Conservation (phyloP, 2,113 vertebrate species). For the Neoarius graeffei region DNA sequence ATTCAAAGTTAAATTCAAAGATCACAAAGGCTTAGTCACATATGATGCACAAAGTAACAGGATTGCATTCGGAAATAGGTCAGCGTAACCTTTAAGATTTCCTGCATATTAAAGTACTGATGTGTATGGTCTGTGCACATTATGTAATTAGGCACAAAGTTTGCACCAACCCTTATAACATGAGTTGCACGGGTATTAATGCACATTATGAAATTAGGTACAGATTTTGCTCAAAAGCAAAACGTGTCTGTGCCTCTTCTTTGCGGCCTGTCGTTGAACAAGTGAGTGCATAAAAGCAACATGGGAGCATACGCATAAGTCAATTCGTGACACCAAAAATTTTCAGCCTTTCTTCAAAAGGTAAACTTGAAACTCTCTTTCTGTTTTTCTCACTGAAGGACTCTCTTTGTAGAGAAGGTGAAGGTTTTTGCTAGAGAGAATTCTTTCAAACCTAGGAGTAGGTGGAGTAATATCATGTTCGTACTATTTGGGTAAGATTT, state of each 20-base stretch:
- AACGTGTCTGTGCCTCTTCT: not conserved
- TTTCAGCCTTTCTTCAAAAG: not conserved
- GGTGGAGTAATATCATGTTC: not conserved
- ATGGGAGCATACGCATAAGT: not conserved
- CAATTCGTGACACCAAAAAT: not conserved
- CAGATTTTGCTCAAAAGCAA: not conserved
- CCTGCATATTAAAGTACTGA: constrained; percentile 4
- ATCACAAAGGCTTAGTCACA: not conserved
- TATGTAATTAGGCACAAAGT: not conserved
- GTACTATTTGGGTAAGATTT: constrained; percentile 14
- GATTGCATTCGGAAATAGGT: constrained; percentile 5
- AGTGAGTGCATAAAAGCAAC: not conserved
- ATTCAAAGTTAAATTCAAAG: not conserved
- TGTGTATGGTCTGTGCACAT: not conserved
- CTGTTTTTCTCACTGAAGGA: not conserved
- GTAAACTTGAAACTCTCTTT: constrained; percentile 7
- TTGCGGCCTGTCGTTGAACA: not conserved
- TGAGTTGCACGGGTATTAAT: constrained; percentile 20
- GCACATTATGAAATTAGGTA: constrained; percentile 21
- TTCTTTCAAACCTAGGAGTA: not conserved
- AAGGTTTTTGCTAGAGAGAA: not conserved
- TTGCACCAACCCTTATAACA: not conserved
- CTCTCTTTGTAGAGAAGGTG: not conserved
- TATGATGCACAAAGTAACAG: not conserved
- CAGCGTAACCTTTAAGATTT: not conserved